Conservation (phyloP, 2,888 invertebrate species). For the Holacanthella duospinosa region DNA sequence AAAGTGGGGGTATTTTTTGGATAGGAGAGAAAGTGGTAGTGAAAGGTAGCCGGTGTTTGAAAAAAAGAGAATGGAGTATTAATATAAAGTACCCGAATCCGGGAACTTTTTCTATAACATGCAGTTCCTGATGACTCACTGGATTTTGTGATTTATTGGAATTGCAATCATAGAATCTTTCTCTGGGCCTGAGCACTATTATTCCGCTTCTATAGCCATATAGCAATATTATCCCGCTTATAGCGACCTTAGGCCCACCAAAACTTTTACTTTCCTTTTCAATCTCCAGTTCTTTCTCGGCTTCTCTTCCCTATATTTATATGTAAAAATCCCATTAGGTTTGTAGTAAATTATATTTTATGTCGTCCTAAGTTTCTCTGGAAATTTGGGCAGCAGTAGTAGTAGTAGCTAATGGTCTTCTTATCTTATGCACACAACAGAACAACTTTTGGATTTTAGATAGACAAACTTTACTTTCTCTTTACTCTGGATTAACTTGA, state of each 20-base stretch:
- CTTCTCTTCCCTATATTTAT: neutral
- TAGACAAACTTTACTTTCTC: neutral
- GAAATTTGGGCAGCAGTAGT: neutral
- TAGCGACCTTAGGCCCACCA: neutral
- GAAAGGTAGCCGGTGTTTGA: too few species aligned
- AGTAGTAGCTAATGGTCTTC: neutral
- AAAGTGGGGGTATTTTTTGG: too few species aligned
- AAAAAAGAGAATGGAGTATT: too few species aligned
- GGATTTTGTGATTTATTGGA: constrained; percentile 30
- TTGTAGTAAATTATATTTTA: constrained; percentile 7
- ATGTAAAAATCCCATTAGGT: constrained; percentile 5
- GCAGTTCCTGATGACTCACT: constrained; percentile 9
- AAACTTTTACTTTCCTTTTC: neutral
- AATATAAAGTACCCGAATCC: neutral
- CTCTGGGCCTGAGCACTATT: neutral
- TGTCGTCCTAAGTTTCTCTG: neutral
- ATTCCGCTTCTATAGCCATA: neutral
- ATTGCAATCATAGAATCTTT: constrained; percentile 27
- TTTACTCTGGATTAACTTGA: neutral
- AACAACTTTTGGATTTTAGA: neutral
- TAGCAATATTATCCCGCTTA: neutral
- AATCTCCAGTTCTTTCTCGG: neutral
- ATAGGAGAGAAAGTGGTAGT: too few species aligned
- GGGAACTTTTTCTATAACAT: neutral
- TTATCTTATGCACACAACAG: neutral